Evolutionary conservation across 2,888 invertebrate genomes (phyloP).

Genomic region (Chrysodeixis includens): DNA sequence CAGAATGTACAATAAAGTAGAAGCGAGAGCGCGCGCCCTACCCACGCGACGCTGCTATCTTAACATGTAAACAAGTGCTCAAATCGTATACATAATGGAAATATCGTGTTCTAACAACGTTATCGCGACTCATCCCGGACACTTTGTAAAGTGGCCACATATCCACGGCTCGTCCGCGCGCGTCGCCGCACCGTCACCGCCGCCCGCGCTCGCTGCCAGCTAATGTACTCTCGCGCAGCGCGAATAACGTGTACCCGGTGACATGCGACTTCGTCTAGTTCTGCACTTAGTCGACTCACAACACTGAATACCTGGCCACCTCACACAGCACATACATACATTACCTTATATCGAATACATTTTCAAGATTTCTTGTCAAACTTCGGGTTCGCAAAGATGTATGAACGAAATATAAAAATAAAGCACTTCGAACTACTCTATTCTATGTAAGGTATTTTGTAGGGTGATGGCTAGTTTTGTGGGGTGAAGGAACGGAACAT

Average conservation of each 20-base stretch:
- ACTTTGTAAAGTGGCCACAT: constrained; percentile 88
- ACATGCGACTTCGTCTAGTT: constrained; percentile 70
- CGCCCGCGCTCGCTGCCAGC: constrained; percentile 42
- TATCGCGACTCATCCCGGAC: constrained; percentile 88
- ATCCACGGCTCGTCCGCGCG: constrained; percentile 74
- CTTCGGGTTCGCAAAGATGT: constrained; percentile 50
- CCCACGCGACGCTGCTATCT: constrained; percentile 83
- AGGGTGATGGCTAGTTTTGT: constrained; percentile 69
- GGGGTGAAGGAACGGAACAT: constrained; percentile 59
- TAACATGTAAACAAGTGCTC: constrained; percentile 88
- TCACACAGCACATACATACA: constrained; percentile 34
- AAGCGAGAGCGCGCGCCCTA: constrained; percentile 73
- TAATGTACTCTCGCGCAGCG: constrained; percentile 69
- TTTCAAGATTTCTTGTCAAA: constrained; percentile 53
- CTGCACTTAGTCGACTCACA: constrained; percentile 77
- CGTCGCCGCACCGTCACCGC: constrained; percentile 34
- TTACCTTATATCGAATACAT: constrained; percentile 52
- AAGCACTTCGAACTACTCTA: constrained; percentile 62
- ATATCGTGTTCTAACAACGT: constrained; percentile 89
- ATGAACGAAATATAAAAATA: constrained; percentile 69
- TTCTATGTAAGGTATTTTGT: constrained; percentile 59
- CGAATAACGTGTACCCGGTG: constrained; percentile 73
- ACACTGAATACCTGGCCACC: constrained; percentile 59
- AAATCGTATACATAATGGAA: constrained; percentile 90
- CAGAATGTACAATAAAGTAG: constrained; percentile 63